Percentiles rank a stretch among this genome's conserved stretches.
phyloP scores from a whole-genome alignment of 2,888 invertebrate species.

The Ceraclea dissimilis region DNA sequence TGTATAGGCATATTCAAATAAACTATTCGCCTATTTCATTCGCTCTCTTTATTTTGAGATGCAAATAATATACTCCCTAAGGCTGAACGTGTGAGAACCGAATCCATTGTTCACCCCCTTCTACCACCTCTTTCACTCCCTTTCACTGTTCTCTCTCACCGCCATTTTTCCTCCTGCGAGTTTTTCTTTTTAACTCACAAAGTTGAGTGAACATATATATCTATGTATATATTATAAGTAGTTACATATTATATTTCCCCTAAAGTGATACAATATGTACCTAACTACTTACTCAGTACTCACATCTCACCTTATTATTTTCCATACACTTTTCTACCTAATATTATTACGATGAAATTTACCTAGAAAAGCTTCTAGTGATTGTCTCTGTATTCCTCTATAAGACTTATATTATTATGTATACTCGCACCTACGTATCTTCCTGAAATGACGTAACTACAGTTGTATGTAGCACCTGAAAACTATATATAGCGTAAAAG shows the following conservation, averaged over 20 bases:
- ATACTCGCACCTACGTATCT: too few relatives aligned
- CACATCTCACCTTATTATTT: too few relatives aligned
- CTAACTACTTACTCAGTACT: too few relatives aligned
- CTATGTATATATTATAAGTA: background rate
- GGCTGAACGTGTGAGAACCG: conserved; percentile 48
- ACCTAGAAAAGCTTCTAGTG: too few relatives aligned
- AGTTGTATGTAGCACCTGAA: too few relatives aligned
- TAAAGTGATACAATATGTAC: background rate
- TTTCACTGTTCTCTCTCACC: conserved; percentile 32
- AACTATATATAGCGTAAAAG: too few relatives aligned
- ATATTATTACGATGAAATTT: too few relatives aligned
- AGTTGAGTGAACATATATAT: conserved; percentile 4
- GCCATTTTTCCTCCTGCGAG: conserved; percentile 13
- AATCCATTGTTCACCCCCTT: conserved; percentile 38
- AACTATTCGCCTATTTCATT: conserved; percentile 36
- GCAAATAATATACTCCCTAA: conserved; percentile 51
- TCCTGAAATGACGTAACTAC: too few relatives aligned
- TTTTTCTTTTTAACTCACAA: conserved; percentile 5
- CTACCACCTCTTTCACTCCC: conserved; percentile 32
- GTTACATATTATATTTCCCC: background rate
- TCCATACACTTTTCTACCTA: too few relatives aligned
- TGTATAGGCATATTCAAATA: conserved; percentile 9
- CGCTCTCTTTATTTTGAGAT: conserved; percentile 53
- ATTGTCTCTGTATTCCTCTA: too few relatives aligned
- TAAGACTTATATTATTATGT: too few relatives aligned